Evolutionary conservation across 2,888 invertebrate genomes (phyloP).

Genomic region (Microplitis deprimator): DNA sequence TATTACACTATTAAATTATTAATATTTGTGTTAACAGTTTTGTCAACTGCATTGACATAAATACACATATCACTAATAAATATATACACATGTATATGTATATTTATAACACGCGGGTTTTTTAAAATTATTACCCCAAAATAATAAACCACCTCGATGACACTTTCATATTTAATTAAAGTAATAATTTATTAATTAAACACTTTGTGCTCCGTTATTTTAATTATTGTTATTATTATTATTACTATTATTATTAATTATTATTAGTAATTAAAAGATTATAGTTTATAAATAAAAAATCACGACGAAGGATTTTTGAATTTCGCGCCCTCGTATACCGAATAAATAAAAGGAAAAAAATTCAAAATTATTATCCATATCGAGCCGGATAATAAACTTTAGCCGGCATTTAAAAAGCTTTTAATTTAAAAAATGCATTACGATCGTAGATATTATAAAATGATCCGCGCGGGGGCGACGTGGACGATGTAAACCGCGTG

Average conservation of each 20-base stretch:
- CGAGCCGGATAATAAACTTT: too few relatives aligned
- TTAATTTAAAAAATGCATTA: too few relatives aligned
- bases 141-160: conserved; percentile 25
- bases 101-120: background rate
- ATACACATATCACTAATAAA: background rate
- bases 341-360: background rate
- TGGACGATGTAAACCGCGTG: conserved; percentile 69
- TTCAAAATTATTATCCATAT: background rate
- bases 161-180: conserved; percentile 3
- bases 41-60: background rate
- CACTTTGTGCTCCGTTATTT: background rate
- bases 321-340: too few relatives aligned
- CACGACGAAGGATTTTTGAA: background rate
- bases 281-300: too few relatives aligned
- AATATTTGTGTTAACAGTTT: background rate
- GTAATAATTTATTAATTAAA: conserved; percentile 2
- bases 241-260: background rate
- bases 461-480: conserved; percentile 53
- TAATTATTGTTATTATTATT: background rate
- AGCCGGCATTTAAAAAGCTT: too few relatives aligned
- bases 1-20: conserved; percentile 31
- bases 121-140: background rate
- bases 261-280: too few relatives aligned
- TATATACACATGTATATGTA: background rate
- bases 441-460: too few relatives aligned